These are phyloP conservation scores for Poecilia gillii DNA, from an alignment of 2,797 vertebrate genomes.

Conservation along the genomic window DNA sequence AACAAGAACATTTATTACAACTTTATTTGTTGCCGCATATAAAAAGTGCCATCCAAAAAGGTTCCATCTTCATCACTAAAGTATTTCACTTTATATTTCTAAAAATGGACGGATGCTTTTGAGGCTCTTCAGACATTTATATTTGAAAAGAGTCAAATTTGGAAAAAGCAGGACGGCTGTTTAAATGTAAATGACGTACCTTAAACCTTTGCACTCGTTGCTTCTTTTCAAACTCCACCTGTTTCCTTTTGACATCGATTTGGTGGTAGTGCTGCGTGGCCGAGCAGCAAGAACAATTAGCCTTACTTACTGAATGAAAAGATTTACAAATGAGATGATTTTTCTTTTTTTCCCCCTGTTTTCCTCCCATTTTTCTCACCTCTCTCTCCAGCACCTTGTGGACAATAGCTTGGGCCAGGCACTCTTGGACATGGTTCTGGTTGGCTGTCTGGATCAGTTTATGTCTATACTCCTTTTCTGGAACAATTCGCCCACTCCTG, in stretches of 20 bases:
- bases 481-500: conserved; percentile 90
- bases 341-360: not conserved
- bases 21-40: not conserved
- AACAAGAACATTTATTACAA: conserved; percentile 25
- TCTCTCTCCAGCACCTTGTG: conserved; percentile 92
- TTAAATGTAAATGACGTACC: conserved; percentile 76
- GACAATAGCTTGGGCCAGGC: conserved; percentile 89
- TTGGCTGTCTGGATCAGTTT: conserved; percentile 86
- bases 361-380: conserved; percentile 73
- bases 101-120: not conserved
- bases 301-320: conserved; percentile 32
- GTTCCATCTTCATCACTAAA: not conserved
- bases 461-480: conserved; percentile 90
- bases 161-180: conserved; percentile 30
- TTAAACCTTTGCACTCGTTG: conserved; percentile 83
- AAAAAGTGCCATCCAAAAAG: not conserved
- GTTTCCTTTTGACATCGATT: conserved; percentile 84
- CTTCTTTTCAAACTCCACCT: conserved; percentile 83
- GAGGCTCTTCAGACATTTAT: not conserved
- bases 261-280: conserved; percentile 83
- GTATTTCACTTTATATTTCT: not conserved
- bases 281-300: conserved; percentile 25
- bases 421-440: conserved; percentile 84
- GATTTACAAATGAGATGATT: conserved; percentile 21
- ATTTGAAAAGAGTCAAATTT: conserved; percentile 23